Percentiles rank a stretch among this genome's conserved stretches.
Conservation (phyloP, 2,113 vertebrate genomes). For the Salvator merianae region DNA sequence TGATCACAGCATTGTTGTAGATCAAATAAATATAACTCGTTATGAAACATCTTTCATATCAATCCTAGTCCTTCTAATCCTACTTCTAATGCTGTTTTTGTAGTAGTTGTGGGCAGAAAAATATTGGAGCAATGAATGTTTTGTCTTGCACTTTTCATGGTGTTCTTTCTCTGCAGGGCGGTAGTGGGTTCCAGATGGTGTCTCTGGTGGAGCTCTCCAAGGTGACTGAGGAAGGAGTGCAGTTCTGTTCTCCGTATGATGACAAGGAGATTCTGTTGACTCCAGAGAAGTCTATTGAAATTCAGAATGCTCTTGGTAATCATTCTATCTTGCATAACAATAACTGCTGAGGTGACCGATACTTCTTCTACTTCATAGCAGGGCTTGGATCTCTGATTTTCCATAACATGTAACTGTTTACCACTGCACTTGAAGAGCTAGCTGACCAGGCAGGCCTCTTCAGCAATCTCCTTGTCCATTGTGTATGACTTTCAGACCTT, state of each 20-base stretch:
- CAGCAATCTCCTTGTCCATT: too few relatives aligned
- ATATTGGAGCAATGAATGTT: neutral
- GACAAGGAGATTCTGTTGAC: conserved; percentile 85
- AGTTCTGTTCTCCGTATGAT: conserved; percentile 88
- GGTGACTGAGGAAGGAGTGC: conserved; percentile 89
- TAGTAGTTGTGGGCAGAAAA: neutral
- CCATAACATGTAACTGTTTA: too few relatives aligned
- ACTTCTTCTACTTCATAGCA: neutral
- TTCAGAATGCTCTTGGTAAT: conserved; percentile 91
- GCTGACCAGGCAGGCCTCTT: too few relatives aligned
- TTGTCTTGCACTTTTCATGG: neutral
- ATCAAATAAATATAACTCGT: neutral
- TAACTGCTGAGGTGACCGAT: neutral
- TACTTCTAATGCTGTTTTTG: too few relatives aligned
- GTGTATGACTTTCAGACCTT: too few relatives aligned
- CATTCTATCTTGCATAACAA: neutral
- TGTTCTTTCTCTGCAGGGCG: conserved; percentile 78
- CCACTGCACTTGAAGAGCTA: too few relatives aligned
- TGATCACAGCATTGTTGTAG: neutral
- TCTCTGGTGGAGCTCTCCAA: conserved; percentile 88
- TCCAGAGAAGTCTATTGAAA: conserved; percentile 88
- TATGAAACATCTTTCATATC: neutral
- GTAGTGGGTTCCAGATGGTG: conserved; percentile 97
- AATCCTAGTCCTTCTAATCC: neutral
- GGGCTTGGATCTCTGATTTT: too few relatives aligned